Evolutionary conservation across 2,888 invertebrate species (phyloP).

Genomic region (Crematogaster levior): DNA sequence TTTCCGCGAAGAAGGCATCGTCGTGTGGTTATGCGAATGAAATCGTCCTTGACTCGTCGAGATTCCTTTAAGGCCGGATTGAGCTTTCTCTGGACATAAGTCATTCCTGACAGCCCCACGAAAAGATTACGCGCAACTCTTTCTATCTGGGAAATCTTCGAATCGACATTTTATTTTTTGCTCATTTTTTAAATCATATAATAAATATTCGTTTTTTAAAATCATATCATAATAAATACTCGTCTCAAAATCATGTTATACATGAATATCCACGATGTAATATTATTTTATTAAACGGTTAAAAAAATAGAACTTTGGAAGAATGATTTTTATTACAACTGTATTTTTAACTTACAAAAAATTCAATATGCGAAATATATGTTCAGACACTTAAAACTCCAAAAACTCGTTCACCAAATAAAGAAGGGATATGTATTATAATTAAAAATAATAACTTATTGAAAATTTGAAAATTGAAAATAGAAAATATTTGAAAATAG

Average conservation of each 20-base stretch:
- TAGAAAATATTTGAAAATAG: too few relatives aligned
- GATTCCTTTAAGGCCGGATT: constrained; percentile 70
- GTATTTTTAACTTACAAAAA: not conserved
- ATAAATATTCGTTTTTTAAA: not conserved
- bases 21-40: constrained; percentile 56
- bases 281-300: not conserved
- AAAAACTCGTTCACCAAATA: not conserved
- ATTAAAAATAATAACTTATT: not conserved
- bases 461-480: too few relatives aligned
- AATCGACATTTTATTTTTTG: constrained; percentile 47
- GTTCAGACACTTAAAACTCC: not conserved
- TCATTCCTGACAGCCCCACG: constrained; percentile 64
- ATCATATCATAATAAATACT: not conserved
- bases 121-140: constrained; percentile 17
- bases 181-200: too few relatives aligned
- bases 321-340: not conserved
- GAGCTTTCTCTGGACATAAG: constrained; percentile 72
- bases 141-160: constrained; percentile 54
- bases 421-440: not conserved
- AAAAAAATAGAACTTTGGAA: not conserved
- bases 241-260: not conserved
- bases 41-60: constrained; percentile 69
- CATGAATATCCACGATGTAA: not conserved
- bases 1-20: constrained; percentile 62
- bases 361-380: not conserved